Percentiles rank a stretch among this genome's conserved stretches.
Conservation (phyloP, 2,113 vertebrate genomes). For the Sphyrna mokarran region DNA sequence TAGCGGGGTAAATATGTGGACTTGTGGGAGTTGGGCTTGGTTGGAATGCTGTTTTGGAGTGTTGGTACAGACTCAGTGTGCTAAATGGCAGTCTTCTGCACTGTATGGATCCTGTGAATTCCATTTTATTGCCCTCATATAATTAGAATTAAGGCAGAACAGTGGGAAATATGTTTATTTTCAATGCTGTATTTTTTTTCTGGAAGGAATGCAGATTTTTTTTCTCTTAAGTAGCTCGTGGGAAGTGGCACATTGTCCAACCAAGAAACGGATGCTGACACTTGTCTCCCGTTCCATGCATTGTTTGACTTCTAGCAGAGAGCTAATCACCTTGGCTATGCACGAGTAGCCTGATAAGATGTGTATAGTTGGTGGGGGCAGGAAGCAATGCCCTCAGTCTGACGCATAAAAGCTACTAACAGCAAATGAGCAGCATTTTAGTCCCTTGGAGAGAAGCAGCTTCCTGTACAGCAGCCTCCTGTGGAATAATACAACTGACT, state of each 20-base stretch:
- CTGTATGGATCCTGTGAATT: neutral
- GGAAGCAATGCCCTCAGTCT: neutral
- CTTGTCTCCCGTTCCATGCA: neutral
- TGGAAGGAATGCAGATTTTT: neutral
- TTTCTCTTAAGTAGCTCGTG: neutral
- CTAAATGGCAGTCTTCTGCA: too few species aligned
- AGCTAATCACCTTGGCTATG: neutral
- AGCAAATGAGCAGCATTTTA: neutral
- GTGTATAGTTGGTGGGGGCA: neutral
- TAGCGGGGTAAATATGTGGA: too few species aligned
- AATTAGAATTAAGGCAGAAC: neutral
- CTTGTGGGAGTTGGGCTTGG: too few species aligned
- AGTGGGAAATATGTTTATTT: neutral
- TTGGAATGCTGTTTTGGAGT: too few species aligned
- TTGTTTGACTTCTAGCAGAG: neutral
- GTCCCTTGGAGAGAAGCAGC: neutral
- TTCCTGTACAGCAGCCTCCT: neutral
- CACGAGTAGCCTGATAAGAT: neutral
- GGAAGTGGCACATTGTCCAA: neutral
- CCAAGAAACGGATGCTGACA: neutral
- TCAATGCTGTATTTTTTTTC: neutral
- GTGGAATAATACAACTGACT: neutral
- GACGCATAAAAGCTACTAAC: neutral
- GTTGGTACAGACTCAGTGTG: too few species aligned
- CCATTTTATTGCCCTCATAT: neutral